Evolutionary conservation across 1,140 invertebrate species (phyloP).

Genomic region (Mizuhopecten yessoensis): DNA sequence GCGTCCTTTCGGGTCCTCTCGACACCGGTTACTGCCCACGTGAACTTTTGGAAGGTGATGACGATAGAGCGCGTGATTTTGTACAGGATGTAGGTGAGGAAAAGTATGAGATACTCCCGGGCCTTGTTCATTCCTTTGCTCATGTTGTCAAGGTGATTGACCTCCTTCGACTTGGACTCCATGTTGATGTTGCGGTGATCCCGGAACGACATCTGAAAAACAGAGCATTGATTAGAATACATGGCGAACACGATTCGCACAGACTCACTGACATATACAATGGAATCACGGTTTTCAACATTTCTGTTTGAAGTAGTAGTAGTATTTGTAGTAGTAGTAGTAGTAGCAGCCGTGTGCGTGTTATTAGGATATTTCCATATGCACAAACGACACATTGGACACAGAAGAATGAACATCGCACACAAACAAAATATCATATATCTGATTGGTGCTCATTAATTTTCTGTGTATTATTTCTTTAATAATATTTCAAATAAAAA

Average conservation of each 20-base stretch:
- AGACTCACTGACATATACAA: too few species aligned
- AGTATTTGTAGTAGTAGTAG: too few species aligned
- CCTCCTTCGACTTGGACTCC: slow-evolving; percentile 63
- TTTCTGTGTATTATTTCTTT: too few species aligned
- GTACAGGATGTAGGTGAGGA: slow-evolving; percentile 73
- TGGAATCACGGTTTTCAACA: too few species aligned
- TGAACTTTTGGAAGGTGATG: slow-evolving; percentile 77
- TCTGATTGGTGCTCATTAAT: too few species aligned
- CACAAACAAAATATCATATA: too few species aligned
- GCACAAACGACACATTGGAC: too few species aligned
- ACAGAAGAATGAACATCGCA: too few species aligned
- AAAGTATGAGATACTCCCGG: slow-evolving; percentile 73
- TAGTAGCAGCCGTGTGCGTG: too few species aligned
- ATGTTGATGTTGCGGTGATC: slow-evolving; percentile 51
- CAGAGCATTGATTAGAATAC: neutral
- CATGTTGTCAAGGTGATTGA: slow-evolving; percentile 78
- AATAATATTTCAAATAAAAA: too few species aligned
- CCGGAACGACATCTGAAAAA: slow-evolving; percentile 60
- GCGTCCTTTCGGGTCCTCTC: slow-evolving; percentile 76
- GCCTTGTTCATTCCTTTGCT: slow-evolving; percentile 76
- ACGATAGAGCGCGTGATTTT: slow-evolving; percentile 73
- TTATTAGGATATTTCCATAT: neutral
- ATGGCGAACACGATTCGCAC: too few species aligned
- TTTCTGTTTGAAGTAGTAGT: too few species aligned
- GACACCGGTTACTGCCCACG: slow-evolving; percentile 79